Evolutionary conservation across 2,113 vertebrate species (phyloP).

Genomic region (Chloebia gouldiae): DNA sequence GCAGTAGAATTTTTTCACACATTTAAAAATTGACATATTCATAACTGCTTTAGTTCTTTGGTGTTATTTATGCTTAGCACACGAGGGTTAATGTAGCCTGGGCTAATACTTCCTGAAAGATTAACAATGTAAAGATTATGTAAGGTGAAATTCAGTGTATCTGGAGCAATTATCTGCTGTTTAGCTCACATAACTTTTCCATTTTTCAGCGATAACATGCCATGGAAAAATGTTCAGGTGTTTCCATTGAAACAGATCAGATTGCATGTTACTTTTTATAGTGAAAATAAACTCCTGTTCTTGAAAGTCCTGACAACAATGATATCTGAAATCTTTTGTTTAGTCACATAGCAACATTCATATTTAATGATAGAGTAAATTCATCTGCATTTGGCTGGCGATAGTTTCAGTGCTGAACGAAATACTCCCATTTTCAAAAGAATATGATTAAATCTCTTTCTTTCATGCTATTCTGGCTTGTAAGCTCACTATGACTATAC

Average conservation of each 20-base stretch:
- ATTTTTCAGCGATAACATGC: constrained; percentile 39
- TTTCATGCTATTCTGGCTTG: neutral
- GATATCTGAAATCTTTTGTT: constrained; percentile 31
- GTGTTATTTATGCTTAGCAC: neutral
- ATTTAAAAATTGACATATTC: neutral
- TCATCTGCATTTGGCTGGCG: neutral
- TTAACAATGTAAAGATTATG: constrained; percentile 26
- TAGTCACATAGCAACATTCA: constrained; percentile 13
- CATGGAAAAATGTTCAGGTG: constrained; percentile 53
- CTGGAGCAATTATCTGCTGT: constrained; percentile 52
- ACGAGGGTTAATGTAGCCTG: neutral
- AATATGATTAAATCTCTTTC: neutral
- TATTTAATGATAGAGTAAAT: neutral
- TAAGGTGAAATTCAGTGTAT: constrained; percentile 40
- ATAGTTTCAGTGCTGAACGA: neutral
- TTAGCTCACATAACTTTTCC: constrained; percentile 21
- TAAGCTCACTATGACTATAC: neutral
- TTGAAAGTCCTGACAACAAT: constrained; percentile 26
- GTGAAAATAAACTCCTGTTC: constrained; percentile 25
- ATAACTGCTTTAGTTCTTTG: neutral
- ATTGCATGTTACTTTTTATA: neutral
- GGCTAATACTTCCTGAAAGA: constrained; percentile 31
- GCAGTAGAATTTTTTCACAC: neutral
- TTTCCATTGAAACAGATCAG: constrained; percentile 39
- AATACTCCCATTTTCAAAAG: neutral